Conservation (phyloP, 2,797 vertebrate genomes). For the Myoxocephalus aenaeus region DNA sequence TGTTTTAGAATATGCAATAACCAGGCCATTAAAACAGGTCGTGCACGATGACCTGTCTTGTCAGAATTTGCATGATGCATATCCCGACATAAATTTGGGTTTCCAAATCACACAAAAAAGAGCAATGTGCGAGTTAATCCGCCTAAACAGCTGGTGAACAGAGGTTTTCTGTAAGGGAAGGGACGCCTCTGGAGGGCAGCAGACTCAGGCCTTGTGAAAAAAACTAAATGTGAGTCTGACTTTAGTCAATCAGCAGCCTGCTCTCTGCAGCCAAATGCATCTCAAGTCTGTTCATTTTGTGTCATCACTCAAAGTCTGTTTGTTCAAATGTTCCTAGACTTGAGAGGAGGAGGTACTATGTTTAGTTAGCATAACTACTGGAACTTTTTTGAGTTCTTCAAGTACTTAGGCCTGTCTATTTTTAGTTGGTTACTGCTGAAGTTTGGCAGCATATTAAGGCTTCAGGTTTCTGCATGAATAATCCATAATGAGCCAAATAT, state of each 20-base stretch:
- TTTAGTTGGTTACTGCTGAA: background rate
- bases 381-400: background rate
- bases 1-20: background rate
- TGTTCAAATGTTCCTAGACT: background rate
- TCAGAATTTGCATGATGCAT: background rate
- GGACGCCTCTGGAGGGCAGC: conserved; percentile 24
- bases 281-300: background rate
- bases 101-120: background rate
- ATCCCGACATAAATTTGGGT: background rate
- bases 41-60: background rate
- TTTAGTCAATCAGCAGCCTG: background rate
- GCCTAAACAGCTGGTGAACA: background rate
- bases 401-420: background rate
- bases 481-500: background rate
- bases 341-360: background rate
- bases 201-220: conserved; percentile 21
- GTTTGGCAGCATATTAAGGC: background rate
- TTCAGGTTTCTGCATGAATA: background rate
- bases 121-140: background rate
- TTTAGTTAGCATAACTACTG: background rate
- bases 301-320: background rate
- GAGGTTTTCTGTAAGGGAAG: background rate
- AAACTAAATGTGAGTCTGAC: conserved; percentile 6
- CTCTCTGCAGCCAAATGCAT: conserved; percentile 3
- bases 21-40: background rate